phyloP scores from a whole-genome alignment of 2,888 invertebrate genomes.

The Mythimna vitellina region DNA sequence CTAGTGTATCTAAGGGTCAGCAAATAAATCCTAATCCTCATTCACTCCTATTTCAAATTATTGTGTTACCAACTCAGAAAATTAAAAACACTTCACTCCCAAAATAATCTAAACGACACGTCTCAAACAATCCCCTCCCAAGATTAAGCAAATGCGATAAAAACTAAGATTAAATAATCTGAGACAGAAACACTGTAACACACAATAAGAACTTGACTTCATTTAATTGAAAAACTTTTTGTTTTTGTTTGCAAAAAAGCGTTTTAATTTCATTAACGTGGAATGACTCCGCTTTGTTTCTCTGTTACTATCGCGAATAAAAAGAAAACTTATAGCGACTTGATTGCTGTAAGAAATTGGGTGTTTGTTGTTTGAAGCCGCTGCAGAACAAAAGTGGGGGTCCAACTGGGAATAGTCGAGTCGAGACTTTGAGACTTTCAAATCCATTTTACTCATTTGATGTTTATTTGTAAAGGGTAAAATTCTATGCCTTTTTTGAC shows the following conservation, averaged over 20 bases:
- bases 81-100: neutral
- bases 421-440: neutral
- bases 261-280: conserved; percentile 79
- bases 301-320: conserved; percentile 61
- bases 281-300: conserved; percentile 71
- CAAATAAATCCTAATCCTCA: neutral
- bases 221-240: conserved; percentile 81
- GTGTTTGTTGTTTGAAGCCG: conserved; percentile 32
- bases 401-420: neutral
- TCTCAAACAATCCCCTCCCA: conserved; percentile 24
- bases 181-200: conserved; percentile 53
- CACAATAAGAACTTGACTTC: conserved; percentile 69
- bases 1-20: neutral
- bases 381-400: conserved; percentile 7
- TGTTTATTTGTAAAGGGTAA: neutral
- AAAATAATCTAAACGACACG: conserved; percentile 19
- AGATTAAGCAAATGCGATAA: conserved; percentile 55
- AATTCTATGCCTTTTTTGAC: neutral
- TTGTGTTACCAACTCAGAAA: neutral
- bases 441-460: neutral
- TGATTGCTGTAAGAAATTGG: conserved; percentile 60
- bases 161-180: conserved; percentile 55
- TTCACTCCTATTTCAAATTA: too few relatives aligned
- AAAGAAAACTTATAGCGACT: conserved; percentile 60
- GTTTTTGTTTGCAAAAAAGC: conserved; percentile 69